Conservation (phyloP, 2,888 invertebrate species). For the Laothoe populi region DNA sequence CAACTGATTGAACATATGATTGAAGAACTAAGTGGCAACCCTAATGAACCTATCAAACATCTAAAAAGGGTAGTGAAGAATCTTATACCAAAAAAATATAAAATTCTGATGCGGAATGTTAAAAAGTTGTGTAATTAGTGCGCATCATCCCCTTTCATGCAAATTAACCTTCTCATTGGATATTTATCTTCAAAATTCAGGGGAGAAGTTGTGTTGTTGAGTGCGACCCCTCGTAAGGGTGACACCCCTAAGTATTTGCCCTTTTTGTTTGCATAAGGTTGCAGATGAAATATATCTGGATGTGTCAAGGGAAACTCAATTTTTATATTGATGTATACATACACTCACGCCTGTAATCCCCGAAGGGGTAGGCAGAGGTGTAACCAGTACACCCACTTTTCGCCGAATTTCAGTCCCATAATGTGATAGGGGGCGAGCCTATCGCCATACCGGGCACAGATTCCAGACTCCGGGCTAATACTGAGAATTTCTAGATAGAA, state of each 20-base stretch:
- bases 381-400: too few species aligned
- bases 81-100: not conserved
- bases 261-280: constrained; percentile 31
- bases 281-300: constrained; percentile 33
- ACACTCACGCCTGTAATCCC: too few species aligned
- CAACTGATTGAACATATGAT: not conserved
- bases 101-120: constrained; percentile 16
- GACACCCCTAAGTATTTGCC: constrained; percentile 47
- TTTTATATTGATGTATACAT: not conserved
- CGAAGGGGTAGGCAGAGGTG: too few species aligned
- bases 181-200: constrained; percentile 57
- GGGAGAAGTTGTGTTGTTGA: constrained; percentile 47
- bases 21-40: not conserved
- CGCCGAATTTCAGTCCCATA: too few species aligned
- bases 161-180: constrained; percentile 50
- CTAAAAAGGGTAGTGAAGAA: constrained; percentile 1
- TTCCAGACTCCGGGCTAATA: too few species aligned
- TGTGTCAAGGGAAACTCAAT: not conserved
- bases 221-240: constrained; percentile 48
- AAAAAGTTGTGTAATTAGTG: constrained; percentile 17
- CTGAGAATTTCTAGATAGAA: too few species aligned
- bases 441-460: too few species aligned
- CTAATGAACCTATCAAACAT: not conserved
- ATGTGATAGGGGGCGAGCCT: too few species aligned
- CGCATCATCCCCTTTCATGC: constrained; percentile 36